Conservation (phyloP, 2,888 invertebrate genomes). For the Digitonthophagus gazella region DNA sequence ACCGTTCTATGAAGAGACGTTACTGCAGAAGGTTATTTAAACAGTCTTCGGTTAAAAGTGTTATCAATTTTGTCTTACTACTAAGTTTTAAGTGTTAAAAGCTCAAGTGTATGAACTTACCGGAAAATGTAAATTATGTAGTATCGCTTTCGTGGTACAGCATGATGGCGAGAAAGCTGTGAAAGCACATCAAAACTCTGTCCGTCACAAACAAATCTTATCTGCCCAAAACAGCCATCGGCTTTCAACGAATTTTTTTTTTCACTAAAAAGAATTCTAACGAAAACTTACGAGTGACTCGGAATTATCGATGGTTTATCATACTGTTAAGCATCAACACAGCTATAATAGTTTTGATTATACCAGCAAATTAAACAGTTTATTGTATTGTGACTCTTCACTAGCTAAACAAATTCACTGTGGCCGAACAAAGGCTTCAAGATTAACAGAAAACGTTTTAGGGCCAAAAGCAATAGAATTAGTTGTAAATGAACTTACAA, state of each 20-base stretch:
- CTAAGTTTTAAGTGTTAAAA: no score
- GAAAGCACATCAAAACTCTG: not conserved
- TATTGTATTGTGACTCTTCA: not conserved
- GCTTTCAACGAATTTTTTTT: not conserved
- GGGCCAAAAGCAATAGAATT: conserved; percentile 4
- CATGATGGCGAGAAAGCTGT: not conserved
- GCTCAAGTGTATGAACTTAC: no score
- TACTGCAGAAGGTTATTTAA: no score
- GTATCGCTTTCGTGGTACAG: not conserved
- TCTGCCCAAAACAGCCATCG: not conserved
- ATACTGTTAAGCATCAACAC: no score
- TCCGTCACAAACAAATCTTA: not conserved
- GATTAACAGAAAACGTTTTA: conserved; percentile 6
- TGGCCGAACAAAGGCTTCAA: not conserved
- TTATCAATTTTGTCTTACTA: no score
- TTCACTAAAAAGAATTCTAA: not conserved
- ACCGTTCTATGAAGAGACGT: no score
- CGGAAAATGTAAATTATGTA: conserved; percentile 8
- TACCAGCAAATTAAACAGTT: not conserved
- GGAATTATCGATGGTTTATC: not conserved
- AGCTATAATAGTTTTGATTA: no score
- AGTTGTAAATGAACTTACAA: not conserved
- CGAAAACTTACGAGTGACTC: not conserved
- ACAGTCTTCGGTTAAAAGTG: no score
- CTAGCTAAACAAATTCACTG: not conserved